phyloP scores from a whole-genome alignment of 2,113 vertebrate species.

The Pedetes capensis region DNA sequence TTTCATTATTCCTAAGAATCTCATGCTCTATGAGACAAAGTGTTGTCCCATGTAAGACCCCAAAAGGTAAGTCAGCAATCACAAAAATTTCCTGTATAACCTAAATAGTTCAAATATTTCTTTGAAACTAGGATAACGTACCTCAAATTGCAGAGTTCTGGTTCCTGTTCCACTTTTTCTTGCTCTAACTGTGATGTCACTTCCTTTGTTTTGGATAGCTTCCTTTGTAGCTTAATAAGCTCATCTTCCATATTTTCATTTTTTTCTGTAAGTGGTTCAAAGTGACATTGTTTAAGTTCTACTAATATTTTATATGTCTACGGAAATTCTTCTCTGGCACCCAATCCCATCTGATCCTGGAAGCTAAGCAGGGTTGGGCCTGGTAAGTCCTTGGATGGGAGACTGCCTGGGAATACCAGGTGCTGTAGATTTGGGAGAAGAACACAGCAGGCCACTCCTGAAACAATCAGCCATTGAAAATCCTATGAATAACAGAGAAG shows the following conservation, averaged over 20 bases:
- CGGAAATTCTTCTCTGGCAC: too few relatives aligned
- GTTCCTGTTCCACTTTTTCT: conserved; percentile 86
- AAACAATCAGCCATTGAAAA: too few relatives aligned
- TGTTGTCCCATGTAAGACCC: not conserved
- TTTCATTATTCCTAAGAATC: not conserved
- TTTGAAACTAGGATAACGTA: conserved; percentile 61
- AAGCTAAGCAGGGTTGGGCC: too few relatives aligned
- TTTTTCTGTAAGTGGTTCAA: not conserved
- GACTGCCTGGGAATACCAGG: too few relatives aligned
- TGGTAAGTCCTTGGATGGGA: too few relatives aligned
- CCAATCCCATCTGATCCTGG: too few relatives aligned
- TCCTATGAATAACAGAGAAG: too few relatives aligned
- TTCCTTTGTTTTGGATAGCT: not conserved
- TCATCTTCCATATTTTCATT: not conserved
- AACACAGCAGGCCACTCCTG: too few relatives aligned
- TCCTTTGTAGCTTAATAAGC: not conserved
- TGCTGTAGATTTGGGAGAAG: too few relatives aligned
- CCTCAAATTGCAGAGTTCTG: conserved; percentile 87
- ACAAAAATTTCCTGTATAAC: not conserved
- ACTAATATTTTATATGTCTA: not conserved
- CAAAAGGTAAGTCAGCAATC: not conserved
- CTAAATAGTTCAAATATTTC: not conserved
- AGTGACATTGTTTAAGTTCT: not conserved
- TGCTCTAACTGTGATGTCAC: conserved; percentile 73
- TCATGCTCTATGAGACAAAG: not conserved